A percentile compares a stretch with the other conserved stretches of the same genome.
These are phyloP conservation scores for Agrotis puta DNA, from an alignment of 2,888 invertebrate genomes.

Conservation along the genomic window DNA sequence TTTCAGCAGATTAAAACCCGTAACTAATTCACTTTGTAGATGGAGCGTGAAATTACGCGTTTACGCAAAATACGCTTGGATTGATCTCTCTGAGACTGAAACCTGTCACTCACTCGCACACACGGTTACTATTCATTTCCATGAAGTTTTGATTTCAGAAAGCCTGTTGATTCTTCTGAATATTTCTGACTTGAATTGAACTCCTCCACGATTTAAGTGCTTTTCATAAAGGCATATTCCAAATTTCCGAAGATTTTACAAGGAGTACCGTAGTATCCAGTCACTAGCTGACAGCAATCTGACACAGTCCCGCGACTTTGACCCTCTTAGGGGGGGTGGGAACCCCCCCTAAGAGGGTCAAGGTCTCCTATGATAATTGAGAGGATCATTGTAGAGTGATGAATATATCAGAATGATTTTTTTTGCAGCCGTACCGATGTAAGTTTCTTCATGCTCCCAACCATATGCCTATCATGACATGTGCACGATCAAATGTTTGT, in stretches of 20 bases:
- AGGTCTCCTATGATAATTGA: background rate
- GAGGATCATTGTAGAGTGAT: background rate
- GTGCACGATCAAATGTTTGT: conserved; percentile 56
- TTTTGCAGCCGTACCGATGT: background rate
- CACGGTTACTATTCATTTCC: background rate
- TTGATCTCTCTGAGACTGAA: conserved; percentile 1
- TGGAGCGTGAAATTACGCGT: conserved; percentile 27
- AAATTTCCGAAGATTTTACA: background rate
- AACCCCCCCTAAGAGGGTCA: no score
- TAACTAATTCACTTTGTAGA: conserved; percentile 18
- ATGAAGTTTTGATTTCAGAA: background rate
- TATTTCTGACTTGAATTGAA: background rate
- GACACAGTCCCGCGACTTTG: no score
- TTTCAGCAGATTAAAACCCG: conserved; percentile 29
- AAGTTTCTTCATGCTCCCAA: conserved; percentile 5
- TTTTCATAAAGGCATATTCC: background rate
- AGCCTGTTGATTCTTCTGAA: background rate
- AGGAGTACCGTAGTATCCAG: no score
- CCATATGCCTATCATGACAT: conserved; percentile 44
- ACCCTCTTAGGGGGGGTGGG: no score
- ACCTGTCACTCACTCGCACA: conserved; percentile 2
- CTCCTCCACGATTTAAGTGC: background rate
- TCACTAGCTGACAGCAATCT: background rate
- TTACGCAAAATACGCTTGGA: background rate
- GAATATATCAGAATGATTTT: background rate